A percentile compares a stretch with the other conserved stretches of the same genome.
Evolutionary conservation across 2,888 invertebrate genomes (phyloP).

Genomic region (Blastobasis lacticolella): DNA sequence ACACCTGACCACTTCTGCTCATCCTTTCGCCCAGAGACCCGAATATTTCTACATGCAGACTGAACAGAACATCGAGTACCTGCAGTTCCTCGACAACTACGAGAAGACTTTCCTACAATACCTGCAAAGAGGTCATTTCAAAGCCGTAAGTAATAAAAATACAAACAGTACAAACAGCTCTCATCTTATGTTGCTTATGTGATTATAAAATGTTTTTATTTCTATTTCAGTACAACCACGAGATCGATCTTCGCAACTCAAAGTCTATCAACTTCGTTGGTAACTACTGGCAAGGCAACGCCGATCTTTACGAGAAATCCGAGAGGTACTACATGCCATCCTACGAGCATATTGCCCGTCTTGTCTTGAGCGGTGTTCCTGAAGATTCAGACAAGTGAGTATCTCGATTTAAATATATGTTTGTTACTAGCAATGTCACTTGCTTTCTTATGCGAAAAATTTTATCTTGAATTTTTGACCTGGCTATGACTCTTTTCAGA

Average conservation of each 20-base stretch:
- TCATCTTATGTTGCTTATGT: not conserved
- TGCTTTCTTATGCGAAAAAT: too few species aligned
- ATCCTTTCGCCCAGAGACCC: constrained; percentile 74
- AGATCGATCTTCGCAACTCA: constrained; percentile 41
- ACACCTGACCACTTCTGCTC: constrained; percentile 21
- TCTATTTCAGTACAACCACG: constrained; percentile 43
- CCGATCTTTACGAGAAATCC: constrained; percentile 52
- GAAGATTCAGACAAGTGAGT: constrained; percentile 16
- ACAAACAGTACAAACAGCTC: not conserved
- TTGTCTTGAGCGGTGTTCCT: constrained; percentile 45
- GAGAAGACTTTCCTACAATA: constrained; percentile 70
- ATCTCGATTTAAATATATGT: not conserved
- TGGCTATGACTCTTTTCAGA: too few species aligned
- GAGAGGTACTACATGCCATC: constrained; percentile 58
- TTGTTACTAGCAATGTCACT: too few species aligned
- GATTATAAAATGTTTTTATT: not conserved
- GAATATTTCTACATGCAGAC: constrained; percentile 74
- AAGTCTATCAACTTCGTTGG: constrained; percentile 72
- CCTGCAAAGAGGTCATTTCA: constrained; percentile 69
- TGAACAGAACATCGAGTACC: constrained; percentile 60
- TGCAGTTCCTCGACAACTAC: constrained; percentile 75
- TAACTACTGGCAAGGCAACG: constrained; percentile 73
- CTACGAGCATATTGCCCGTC: constrained; percentile 73
- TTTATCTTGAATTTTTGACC: too few species aligned
- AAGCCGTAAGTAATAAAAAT: constrained; percentile 66